These are phyloP conservation scores for Rhyacichthys aspro DNA, from an alignment of 2,797 vertebrate species.

Conservation along the genomic window DNA sequence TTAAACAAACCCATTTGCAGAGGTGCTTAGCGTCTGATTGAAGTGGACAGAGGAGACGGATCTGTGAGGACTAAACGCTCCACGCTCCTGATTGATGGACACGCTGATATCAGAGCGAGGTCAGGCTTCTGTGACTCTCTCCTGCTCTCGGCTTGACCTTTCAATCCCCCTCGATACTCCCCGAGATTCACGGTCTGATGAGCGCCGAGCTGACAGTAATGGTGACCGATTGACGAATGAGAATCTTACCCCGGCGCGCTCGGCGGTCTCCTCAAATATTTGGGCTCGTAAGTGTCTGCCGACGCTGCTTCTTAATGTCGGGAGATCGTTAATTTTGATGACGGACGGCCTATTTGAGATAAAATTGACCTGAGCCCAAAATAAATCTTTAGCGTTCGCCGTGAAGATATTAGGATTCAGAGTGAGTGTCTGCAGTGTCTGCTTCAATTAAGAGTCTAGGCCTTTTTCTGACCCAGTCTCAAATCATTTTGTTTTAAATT, in stretches of 20 bases:
- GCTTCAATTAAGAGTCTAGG: too few species aligned
- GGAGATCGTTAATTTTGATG: constrained; percentile 30
- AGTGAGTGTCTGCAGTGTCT: too few species aligned
- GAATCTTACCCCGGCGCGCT: constrained; percentile 1
- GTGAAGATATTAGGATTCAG: too few species aligned
- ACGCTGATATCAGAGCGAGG: constrained; percentile 24
- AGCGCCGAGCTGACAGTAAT: constrained; percentile 26
- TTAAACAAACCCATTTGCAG: constrained; percentile 41
- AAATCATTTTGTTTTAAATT: too few species aligned
- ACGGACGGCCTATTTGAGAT: constrained; percentile 13
- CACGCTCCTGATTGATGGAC: constrained; percentile 48
- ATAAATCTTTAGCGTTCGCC: too few species aligned
- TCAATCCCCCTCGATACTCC: constrained; percentile 18
- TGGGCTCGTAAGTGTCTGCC: constrained; percentile 16
- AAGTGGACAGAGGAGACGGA: constrained; percentile 37
- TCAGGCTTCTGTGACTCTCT: constrained; percentile 14
- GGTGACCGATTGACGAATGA: constrained; percentile 46
- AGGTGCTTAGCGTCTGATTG: constrained; percentile 21
- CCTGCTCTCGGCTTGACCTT: constrained; percentile 38
- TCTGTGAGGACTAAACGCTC: constrained; percentile 38
- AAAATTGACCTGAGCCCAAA: constrained; percentile 9
- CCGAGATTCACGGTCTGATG: constrained; percentile 45
- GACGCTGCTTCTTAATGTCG: constrained; percentile 11
- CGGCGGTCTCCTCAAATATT: constrained; percentile 19
- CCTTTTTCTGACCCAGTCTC: too few species aligned